Evolutionary conservation across 2,797 vertebrate species (phyloP).

Genomic region (Acanthurus leucopareius): DNA sequence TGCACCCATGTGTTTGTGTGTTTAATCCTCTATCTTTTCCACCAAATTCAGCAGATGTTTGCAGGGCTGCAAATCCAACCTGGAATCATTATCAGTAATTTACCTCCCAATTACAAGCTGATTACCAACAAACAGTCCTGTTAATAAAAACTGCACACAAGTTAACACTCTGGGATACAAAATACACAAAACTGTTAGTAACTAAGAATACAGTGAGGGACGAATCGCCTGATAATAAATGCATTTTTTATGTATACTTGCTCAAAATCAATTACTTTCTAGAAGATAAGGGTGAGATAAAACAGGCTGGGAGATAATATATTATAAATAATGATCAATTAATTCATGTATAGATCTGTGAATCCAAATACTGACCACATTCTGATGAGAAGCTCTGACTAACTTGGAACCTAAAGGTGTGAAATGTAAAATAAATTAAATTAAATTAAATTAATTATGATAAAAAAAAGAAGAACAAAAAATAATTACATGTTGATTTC

Average conservation of each 20-base stretch:
- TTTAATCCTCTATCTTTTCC: slow-evolving; percentile 51
- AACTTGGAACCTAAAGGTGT: neutral
- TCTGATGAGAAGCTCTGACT: neutral
- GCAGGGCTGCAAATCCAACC: slow-evolving; percentile 50
- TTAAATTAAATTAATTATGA: too few species aligned
- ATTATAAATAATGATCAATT: neutral
- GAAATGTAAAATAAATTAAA: too few species aligned
- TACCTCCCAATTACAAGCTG: slow-evolving; percentile 41
- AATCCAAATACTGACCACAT: neutral
- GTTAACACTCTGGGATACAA: neutral
- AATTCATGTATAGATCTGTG: neutral
- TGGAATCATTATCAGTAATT: slow-evolving; percentile 59
- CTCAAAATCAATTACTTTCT: neutral
- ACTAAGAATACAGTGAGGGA: neutral
- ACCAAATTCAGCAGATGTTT: slow-evolving; percentile 63
- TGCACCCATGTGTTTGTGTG: slow-evolving; percentile 11
- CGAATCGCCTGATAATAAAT: neutral
- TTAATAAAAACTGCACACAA: slow-evolving; percentile 6
- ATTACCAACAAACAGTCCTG: slow-evolving; percentile 42
- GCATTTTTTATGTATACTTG: neutral
- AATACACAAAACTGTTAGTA: neutral
- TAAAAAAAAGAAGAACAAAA: too few species aligned
- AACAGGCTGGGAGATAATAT: neutral
- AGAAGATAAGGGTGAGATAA: neutral
- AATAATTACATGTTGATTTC: too few species aligned